Evolutionary conservation across 2,797 vertebrate species (phyloP), one percentile per base, ranked within the genome.

Genomic region (Coluber constrictor): DNA sequence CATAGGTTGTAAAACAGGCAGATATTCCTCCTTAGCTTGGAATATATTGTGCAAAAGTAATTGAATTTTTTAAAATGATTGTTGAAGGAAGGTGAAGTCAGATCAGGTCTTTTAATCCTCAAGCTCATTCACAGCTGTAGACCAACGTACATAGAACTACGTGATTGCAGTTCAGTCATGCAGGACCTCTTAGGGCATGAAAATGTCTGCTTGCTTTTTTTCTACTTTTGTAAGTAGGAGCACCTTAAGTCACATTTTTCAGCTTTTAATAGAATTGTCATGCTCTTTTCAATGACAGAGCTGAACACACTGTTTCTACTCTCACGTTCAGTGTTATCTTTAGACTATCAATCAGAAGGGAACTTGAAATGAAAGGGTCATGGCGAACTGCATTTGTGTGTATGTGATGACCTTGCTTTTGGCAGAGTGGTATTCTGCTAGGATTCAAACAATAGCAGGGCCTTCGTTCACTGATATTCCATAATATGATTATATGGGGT

Each of bases 61-160:
- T 94, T 94, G 93, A 94, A 94, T 94, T 94, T 93, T 83, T 54
- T 29, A 91, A 88, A 86, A 94, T 89, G 92, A 94, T 93, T 92
- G 90, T 92, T 89, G 61, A 91, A 94, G 87, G 79, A 93, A 79
- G 87, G 90, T 91, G 87, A 94, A 94, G 90, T 91, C 74, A 87
- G 60, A 94, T 94, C 92, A 94, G 54, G 87, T 89, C 61, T 91
- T 92, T 94, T 94, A 94, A 94, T 94, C 93, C 93, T 93, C 93
- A 86, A 91, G 61, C 90, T 93, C 61, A 93, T 94, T 94, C 93
- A 91, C 90, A 93, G 92, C 87, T 86, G 55, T 79, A 90, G 90
- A 91, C 90, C 92, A 94, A 94, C 47, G 87, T 94, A 94, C 93
- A 91, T 87, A 92, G 70, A 91, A 86, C 60, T 93, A 74, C 59